These are phyloP conservation scores for Grammomys dolichurus DNA, from an alignment of 2,113 vertebrate genomes.

Conservation along the genomic window DNA sequence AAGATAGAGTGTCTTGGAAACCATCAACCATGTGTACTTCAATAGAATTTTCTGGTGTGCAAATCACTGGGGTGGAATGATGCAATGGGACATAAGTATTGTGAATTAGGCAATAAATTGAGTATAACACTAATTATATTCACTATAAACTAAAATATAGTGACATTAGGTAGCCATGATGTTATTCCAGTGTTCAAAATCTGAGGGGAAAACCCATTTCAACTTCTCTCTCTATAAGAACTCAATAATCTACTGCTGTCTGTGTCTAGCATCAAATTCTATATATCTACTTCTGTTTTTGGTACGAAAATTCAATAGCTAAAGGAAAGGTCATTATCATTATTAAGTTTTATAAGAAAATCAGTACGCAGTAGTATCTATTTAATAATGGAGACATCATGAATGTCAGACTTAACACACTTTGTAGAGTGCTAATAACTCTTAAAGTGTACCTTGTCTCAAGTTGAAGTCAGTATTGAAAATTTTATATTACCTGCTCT, in stretches of 20 bases:
- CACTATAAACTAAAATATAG: constrained; percentile 86
- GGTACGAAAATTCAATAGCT: constrained; percentile 84
- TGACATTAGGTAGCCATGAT: constrained; percentile 85
- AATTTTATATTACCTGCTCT: constrained; percentile 88
- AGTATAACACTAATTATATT: constrained; percentile 87
- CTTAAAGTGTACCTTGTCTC: constrained; percentile 88
- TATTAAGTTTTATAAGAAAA: constrained; percentile 91
- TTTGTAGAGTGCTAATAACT: constrained; percentile 89
- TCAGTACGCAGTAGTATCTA: constrained; percentile 86
- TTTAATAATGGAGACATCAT: constrained; percentile 90
- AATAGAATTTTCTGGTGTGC: constrained; percentile 74
- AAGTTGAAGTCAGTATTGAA: constrained; percentile 86
- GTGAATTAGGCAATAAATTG: constrained; percentile 87
- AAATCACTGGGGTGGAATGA: constrained; percentile 82
- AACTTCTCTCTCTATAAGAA: constrained; percentile 82
- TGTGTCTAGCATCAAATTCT: constrained; percentile 85
- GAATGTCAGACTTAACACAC: constrained; percentile 89
- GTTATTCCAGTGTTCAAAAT: constrained; percentile 77
- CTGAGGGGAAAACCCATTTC: constrained; percentile 84
- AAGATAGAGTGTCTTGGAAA: constrained; percentile 62
- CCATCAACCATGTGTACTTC: constrained; percentile 74
- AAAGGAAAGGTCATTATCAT: constrained; percentile 90
- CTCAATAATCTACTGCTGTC: constrained; percentile 79
- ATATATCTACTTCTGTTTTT: constrained; percentile 87
- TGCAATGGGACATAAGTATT: constrained; percentile 80